These are phyloP conservation scores for Euspilapteryx auroguttella DNA, from an alignment of 2,888 invertebrate species.

Conservation along the genomic window DNA sequence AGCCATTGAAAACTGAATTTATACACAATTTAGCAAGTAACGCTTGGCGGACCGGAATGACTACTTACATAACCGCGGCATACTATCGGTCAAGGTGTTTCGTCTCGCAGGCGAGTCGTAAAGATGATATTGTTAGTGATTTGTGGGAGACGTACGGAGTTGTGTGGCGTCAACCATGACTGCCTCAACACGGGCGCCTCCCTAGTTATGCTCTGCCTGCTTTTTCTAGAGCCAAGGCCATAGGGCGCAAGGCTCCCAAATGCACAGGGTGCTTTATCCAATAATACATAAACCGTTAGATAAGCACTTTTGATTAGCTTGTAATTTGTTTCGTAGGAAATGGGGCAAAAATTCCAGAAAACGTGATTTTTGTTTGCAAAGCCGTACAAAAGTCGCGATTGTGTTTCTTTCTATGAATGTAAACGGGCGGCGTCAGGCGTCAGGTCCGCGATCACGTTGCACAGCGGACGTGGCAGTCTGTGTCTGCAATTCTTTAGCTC, in stretches of 20 bases:
- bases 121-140: constrained; percentile 6
- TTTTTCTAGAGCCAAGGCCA: constrained; percentile 55
- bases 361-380: no score
- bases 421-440: constrained; percentile 15
- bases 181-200: constrained; percentile 57
- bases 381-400: not conserved
- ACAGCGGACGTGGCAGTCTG: no score
- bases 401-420: constrained; percentile 34
- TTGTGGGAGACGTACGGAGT: constrained; percentile 59
- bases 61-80: not conserved
- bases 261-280: constrained; percentile 56
- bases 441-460: constrained; percentile 29
- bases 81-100: constrained; percentile 3
- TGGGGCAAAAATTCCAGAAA: constrained; percentile 26
- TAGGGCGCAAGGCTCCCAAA: constrained; percentile 49
- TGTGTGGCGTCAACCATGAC: constrained; percentile 49
- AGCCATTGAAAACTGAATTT: no score
- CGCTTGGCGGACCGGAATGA: no score
- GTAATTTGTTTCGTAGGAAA: constrained; percentile 21
- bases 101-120: not conserved
- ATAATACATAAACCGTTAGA: no score
- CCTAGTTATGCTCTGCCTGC: constrained; percentile 46
- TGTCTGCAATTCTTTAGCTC: no score
- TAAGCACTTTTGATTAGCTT: constrained; percentile 12
- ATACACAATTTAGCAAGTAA: no score